Conservation (phyloP, 2,888 invertebrate species). For the Aleiodes alternator region DNA sequence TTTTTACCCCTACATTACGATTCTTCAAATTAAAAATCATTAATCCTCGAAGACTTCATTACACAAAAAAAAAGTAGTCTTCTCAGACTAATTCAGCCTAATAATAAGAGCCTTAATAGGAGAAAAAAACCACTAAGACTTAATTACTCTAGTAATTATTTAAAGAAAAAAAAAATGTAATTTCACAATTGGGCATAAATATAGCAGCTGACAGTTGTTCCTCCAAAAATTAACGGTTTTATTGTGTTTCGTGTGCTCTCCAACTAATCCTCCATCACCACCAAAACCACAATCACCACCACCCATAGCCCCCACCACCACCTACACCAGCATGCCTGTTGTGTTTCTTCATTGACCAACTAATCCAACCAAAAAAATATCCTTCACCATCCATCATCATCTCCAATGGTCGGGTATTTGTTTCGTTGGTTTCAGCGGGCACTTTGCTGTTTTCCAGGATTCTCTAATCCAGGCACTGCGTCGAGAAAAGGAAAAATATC, state of each 20-base stretch:
- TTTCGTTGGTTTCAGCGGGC: slow-evolving; percentile 86
- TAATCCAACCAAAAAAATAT: slow-evolving; percentile 71
- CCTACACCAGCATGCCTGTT: slow-evolving; percentile 39
- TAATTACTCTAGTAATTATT: slow-evolving; percentile 3
- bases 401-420: slow-evolving; percentile 74
- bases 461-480: slow-evolving; percentile 86
- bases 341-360: slow-evolving; percentile 46
- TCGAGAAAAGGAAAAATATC: slow-evolving; percentile 86
- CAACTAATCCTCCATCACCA: slow-evolving; percentile 23
- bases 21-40: too few relatives aligned
- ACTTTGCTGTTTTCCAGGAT: slow-evolving; percentile 90
- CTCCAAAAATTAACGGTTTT: slow-evolving; percentile 3
- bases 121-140: not conserved
- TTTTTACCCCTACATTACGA: too few relatives aligned
- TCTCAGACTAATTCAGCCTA: too few relatives aligned
- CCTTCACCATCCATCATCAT: slow-evolving; percentile 71
- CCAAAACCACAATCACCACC: not conserved
- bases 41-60: too few relatives aligned
- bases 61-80: too few relatives aligned
- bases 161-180: not conserved
- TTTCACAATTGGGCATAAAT: not conserved
- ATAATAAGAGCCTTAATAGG: too few relatives aligned
- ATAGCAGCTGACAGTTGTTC: not conserved
- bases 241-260: slow-evolving; percentile 38
- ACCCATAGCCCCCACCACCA: slow-evolving; percentile 12